These are phyloP conservation scores for Buathra laborator DNA, from an alignment of 2,888 invertebrate genomes.

Conservation along the genomic window DNA sequence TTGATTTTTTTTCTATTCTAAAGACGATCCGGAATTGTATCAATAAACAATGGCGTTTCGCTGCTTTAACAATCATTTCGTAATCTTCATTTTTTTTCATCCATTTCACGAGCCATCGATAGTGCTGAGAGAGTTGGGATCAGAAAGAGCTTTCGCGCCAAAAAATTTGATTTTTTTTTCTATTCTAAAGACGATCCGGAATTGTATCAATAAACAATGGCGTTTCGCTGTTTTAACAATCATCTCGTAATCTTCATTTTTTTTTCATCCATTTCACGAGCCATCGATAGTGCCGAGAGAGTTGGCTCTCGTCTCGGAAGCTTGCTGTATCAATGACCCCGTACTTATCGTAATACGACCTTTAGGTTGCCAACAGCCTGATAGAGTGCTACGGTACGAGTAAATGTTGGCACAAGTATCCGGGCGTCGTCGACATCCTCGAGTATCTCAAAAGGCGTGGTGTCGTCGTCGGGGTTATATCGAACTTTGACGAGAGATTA, in stretches of 20 bases:
- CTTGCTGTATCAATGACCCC: constrained; percentile 68
- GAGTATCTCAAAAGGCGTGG: constrained; percentile 86
- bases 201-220: background rate
- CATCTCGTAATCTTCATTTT: background rate
- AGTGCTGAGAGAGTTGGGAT: background rate
- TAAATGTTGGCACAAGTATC: constrained; percentile 90
- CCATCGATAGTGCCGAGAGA: background rate
- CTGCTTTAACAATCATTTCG: background rate
- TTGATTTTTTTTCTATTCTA: no score
- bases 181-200: no score
- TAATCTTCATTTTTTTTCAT: constrained; percentile 3
- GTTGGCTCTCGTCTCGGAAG: constrained; percentile 16
- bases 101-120: background rate
- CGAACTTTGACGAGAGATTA: constrained; percentile 95
- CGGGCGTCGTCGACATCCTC: constrained; percentile 89
- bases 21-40: no score
- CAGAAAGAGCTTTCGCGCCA: background rate
- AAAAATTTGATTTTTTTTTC: background rate
- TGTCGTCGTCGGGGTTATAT: constrained; percentile 90
- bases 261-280: constrained; percentile 3
- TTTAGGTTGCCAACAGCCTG: constrained; percentile 87
- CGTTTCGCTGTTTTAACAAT: background rate
- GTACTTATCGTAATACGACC: constrained; percentile 71
- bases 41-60: background rate
- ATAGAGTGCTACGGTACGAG: constrained; percentile 90